Evolutionary conservation across 1,140 invertebrate genomes (phyloP).

Genomic region (Drosophila pseudoananassae): DNA sequence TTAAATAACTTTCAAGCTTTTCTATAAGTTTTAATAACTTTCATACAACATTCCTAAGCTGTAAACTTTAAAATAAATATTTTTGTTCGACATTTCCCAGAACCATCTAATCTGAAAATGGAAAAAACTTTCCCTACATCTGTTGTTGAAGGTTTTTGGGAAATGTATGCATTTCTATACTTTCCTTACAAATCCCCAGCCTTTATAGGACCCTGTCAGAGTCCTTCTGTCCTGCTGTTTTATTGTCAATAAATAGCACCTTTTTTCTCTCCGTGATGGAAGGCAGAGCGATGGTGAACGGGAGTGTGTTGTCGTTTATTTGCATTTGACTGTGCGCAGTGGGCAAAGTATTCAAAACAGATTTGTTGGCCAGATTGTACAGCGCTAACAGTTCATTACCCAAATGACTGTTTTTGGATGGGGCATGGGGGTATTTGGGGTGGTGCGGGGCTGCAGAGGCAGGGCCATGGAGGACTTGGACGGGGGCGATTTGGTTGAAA

Average conservation of each 20-base stretch:
- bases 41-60: not conserved
- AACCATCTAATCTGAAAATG: too few species aligned
- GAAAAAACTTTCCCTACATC: too few species aligned
- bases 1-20: not conserved
- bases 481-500: conserved; percentile 40
- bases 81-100: too few species aligned
- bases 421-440: not conserved
- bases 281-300: not conserved
- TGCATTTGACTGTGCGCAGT: conserved; percentile 63
- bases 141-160: too few species aligned
- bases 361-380: conserved; percentile 78
- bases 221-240: not conserved
- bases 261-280: conserved; percentile 8
- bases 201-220: too few species aligned
- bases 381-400: conserved; percentile 80
- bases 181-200: too few species aligned
- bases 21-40: not conserved
- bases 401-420: conserved; percentile 59
- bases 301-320: conserved; percentile 55
- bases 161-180: too few species aligned
- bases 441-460: too few species aligned
- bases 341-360: conserved; percentile 74
- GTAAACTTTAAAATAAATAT: too few species aligned
- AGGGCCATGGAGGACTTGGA: not conserved
- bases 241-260: not conserved